These are phyloP conservation scores for Cephus runcator DNA, from an alignment of 2,888 invertebrate species.

Conservation along the genomic window DNA sequence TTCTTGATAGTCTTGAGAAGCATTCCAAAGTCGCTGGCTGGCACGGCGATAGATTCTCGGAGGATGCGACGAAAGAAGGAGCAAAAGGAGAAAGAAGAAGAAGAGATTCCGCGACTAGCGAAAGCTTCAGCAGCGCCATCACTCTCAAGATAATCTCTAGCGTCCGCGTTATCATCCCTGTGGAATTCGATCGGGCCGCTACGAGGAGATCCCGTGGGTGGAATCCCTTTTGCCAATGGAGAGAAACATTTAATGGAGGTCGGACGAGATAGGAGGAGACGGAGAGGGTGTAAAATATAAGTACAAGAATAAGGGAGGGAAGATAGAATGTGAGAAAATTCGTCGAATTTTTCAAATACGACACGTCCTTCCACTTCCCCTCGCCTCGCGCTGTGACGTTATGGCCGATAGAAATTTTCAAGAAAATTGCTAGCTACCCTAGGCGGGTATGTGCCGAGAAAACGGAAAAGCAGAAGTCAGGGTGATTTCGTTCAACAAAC, in stretches of 20 bases:
- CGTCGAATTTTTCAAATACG: not conserved
- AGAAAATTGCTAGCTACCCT: not conserved
- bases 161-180: not conserved
- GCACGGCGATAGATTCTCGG: conserved; percentile 10
- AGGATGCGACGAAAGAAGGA: not conserved
- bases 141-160: not conserved
- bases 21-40: not conserved
- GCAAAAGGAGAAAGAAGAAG: conserved; percentile 6
- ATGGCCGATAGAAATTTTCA: not conserved
- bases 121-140: not conserved
- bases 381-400: not conserved
- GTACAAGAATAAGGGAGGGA: not conserved
- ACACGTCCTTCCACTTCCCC: not conserved
- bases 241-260: not conserved
- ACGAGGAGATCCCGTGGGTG: not conserved
- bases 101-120: conserved; percentile 3
- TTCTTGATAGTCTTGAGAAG: not conserved
- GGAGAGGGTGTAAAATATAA: not conserved
- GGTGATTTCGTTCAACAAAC: not conserved
- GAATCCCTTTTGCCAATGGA: not conserved
- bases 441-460: not conserved
- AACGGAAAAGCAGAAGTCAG: not conserved
- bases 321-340: not conserved
- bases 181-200: not conserved
- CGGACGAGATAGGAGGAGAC: not conserved